Evolutionary conservation across 2,888 invertebrate species (phyloP), one percentile per base, ranked within the genome.

Genomic region (Keiferia lycopersicella): DNA sequence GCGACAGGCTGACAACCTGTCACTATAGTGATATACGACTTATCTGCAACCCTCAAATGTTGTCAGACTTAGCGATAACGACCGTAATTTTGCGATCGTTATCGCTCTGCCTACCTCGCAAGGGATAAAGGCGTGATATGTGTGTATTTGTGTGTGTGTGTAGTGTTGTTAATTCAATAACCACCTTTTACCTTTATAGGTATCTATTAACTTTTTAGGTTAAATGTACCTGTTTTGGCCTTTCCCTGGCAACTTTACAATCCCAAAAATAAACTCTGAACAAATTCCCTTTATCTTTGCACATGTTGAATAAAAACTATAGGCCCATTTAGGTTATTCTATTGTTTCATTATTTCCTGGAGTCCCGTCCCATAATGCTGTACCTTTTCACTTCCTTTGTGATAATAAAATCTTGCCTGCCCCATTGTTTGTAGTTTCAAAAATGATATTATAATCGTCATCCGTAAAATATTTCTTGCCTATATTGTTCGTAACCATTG

Each of bases 341-440:
- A 83, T 88, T 88, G 88, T 89, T 86, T 88, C 84, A 86, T 60
- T 70, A 66, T 71, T 75, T 74, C 88, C 69, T 67, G 77, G 88
- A 88, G 88, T 76, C 69, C 66, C 74, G 69, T 67, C 77, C 81
- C 82, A 86, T 87, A 84, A 81, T 75, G 74, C 73, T 76, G 79
- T 88, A 88, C 88, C 88, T 88, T 83, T 88, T 83, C 82, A 88
- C 83, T 88, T 90, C 91, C 89, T 86, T 77, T 83, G 76, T 73
- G 88, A 89, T 89, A 86, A 76, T 87, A 75, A 88, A 86, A 78
- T 83, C 82, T 76, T 71, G 67, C 75, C 69, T 34, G 62, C 68
- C 65, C 83, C 72, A 84, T 90, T 91, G 89, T 91, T 85, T 86
- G 84, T 73, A 74, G 73, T 74, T 71, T 80, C 78, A 76, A 81